phyloP scores from a whole-genome alignment of 30 jellyfish, hydroid and myxozoan species.

The Nemopilema nomurai region DNA sequence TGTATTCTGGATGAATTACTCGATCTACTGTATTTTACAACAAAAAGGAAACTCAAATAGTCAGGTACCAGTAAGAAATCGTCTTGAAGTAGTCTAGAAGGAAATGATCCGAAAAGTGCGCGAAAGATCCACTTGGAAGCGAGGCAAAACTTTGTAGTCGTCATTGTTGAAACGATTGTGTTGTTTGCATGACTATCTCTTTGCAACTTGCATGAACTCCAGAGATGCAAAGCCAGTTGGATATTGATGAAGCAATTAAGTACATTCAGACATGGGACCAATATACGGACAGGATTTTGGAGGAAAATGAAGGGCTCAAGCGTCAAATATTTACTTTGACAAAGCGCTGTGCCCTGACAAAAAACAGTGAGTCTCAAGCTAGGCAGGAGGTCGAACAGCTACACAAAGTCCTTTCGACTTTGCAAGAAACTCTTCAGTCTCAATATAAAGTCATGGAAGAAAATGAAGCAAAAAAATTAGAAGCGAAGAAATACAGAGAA shows the following conservation, averaged over 20 bases:
- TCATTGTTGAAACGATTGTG: not conserved
- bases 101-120: not conserved
- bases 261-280: conserved; percentile 53
- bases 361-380: conserved; percentile 57
- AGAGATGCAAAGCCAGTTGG: conserved; percentile 38
- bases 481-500: conserved; percentile 21
- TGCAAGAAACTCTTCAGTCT: conserved; percentile 52
- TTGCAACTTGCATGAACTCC: too few species aligned
- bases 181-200: not conserved
- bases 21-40: too few species aligned
- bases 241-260: conserved; percentile 44
- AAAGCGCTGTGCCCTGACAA: conserved; percentile 45
- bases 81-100: not conserved
- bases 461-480: conserved; percentile 20
- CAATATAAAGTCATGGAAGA: conserved; percentile 39
- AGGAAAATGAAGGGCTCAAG: conserved; percentile 42
- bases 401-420: conserved; percentile 21
- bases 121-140: not conserved
- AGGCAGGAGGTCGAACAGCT: conserved; percentile 56
- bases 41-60: too few species aligned
- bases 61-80: too few species aligned
- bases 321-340: conserved; percentile 25
- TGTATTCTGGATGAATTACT: too few species aligned
- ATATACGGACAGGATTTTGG: conserved; percentile 39
- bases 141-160: conserved; percentile 4